Conservation (phyloP, 2,113 vertebrate species). For the Narcine bancroftii region DNA sequence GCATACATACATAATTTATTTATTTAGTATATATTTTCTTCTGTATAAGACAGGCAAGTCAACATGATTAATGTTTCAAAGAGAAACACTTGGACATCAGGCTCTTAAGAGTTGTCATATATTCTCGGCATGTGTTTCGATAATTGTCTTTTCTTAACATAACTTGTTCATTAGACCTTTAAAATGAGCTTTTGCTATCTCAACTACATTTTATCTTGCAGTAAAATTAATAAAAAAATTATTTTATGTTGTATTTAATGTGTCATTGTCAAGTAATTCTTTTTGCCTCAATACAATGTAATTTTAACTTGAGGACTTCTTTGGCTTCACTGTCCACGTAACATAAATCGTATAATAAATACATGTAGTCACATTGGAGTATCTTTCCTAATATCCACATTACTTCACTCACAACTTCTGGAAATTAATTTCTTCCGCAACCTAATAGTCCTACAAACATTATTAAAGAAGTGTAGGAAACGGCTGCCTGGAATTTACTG, state of each 20-base stretch:
- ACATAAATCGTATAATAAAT: not conserved
- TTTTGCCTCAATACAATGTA: not conserved
- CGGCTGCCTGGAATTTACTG: no score
- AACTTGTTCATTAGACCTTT: not conserved
- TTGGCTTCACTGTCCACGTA: not conserved
- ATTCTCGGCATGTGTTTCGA: constrained; percentile 14
- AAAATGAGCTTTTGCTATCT: not conserved
- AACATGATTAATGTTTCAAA: constrained; percentile 45
- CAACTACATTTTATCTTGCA: not conserved
- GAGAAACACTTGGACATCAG: constrained; percentile 41
- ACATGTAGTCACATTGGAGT: not conserved
- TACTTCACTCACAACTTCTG: not conserved
- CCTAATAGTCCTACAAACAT: not conserved
- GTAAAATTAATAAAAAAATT: not conserved
- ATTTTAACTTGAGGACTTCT: not conserved
- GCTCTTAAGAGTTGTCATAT: constrained; percentile 3
- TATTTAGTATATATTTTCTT: constrained; percentile 56
- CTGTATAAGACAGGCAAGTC: constrained; percentile 53
- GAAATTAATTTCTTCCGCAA: not conserved
- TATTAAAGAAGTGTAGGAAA: constrained; percentile 6
- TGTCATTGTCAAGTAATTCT: not conserved
- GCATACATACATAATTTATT: constrained; percentile 61
- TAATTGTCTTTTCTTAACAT: constrained; percentile 21
- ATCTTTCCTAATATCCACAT: not conserved
- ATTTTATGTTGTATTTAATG: not conserved